Evolutionary conservation across 2,888 invertebrate species (phyloP).

Genomic region (Lagria hirta): DNA sequence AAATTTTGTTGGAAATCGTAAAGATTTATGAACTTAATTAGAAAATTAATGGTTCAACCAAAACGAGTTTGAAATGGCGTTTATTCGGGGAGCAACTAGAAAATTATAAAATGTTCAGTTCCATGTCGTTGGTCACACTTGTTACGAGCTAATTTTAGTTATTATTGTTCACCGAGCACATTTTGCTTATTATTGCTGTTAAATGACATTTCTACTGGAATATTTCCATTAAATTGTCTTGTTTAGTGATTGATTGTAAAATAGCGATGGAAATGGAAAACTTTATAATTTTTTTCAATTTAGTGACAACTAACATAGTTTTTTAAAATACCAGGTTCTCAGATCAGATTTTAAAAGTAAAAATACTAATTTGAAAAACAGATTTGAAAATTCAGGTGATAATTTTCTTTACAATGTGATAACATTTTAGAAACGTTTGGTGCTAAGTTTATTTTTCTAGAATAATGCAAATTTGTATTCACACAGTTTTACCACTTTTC

Average conservation of each 20-base stretch:
- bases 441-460: too few relatives aligned
- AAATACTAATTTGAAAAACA: too few relatives aligned
- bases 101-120: constrained; percentile 21
- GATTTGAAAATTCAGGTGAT: too few relatives aligned
- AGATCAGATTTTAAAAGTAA: too few relatives aligned
- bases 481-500: too few relatives aligned
- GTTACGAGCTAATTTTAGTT: constrained; percentile 24
- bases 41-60: constrained; percentile 13
- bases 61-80: constrained; percentile 9
- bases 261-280: too few relatives aligned
- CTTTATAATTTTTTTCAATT: too few relatives aligned
- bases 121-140: constrained; percentile 20
- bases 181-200: constrained; percentile 23
- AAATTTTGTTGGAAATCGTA: constrained; percentile 4
- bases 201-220: constrained; percentile 18
- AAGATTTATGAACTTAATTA: constrained; percentile 19
- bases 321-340: too few relatives aligned
- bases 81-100: constrained; percentile 11
- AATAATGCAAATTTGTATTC: too few relatives aligned
- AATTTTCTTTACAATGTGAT: too few relatives aligned
- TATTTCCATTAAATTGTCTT: constrained; percentile 16
- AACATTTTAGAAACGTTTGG: too few relatives aligned
- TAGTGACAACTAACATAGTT: too few relatives aligned
- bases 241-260: constrained; percentile 14
- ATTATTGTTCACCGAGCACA: constrained; percentile 22